Percentiles rank a stretch among this genome's conserved stretches.
phyloP scores from a whole-genome alignment of 2,797 vertebrate genomes.

The Poeciliopsis gracilis region DNA sequence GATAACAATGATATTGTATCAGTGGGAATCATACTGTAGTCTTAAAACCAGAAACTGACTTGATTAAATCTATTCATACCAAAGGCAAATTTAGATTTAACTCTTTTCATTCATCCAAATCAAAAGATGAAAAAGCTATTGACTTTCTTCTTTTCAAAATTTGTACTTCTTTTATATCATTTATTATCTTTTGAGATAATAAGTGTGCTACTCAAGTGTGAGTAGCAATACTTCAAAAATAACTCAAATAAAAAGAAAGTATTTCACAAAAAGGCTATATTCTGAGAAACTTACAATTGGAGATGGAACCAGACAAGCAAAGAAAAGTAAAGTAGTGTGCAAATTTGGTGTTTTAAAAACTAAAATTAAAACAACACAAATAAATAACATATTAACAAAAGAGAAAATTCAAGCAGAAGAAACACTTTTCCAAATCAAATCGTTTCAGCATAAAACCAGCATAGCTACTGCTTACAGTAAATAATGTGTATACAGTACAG shows the following conservation, averaged over 20 bases:
- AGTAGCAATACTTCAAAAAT: too few relatives aligned
- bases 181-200: neutral
- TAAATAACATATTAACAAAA: neutral
- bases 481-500: neutral
- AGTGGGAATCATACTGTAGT: neutral
- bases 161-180: neutral
- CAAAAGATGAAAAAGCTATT: neutral
- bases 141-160: neutral
- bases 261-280: too few relatives aligned
- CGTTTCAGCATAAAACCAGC: neutral
- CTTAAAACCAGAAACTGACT: neutral
- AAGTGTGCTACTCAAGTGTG: too few relatives aligned
- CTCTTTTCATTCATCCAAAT: neutral
- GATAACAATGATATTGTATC: neutral
- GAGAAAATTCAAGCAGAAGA: neutral
- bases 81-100: neutral
- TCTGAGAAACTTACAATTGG: neutral
- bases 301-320: too few relatives aligned
- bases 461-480: neutral
- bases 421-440: neutral
- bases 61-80: neutral
- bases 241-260: too few relatives aligned
- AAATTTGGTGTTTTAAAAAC: too few relatives aligned
- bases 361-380: too few relatives aligned
- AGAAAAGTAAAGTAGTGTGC: too few relatives aligned